Evolutionary conservation across 1,140 invertebrate species (phyloP).

Genomic region (Papilio aristodemus): DNA sequence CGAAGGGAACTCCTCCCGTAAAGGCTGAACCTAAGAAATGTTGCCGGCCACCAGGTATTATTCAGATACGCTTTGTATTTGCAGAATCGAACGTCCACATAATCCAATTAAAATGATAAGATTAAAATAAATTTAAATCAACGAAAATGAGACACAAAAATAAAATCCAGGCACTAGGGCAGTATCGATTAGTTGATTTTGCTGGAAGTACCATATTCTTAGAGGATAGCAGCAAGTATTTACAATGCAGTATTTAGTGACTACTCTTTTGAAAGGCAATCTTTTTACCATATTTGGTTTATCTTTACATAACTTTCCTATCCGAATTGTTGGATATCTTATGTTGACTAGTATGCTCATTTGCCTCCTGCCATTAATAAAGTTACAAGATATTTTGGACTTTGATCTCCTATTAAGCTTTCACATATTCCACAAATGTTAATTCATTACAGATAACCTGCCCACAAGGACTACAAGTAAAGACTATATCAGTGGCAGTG

Average conservation of each 20-base stretch:
- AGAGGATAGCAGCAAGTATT: background rate
- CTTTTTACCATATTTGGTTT: too few relatives aligned
- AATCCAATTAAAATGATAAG: too few relatives aligned
- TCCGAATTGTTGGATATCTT: too few relatives aligned
- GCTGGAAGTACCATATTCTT: background rate
- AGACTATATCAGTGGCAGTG: slow-evolving; percentile 61
- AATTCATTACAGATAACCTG: slow-evolving; percentile 54
- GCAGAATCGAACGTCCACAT: too few relatives aligned
- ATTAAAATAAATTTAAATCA: too few relatives aligned
- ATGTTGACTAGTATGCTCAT: too few relatives aligned
- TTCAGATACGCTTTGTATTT: background rate
- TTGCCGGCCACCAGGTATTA: slow-evolving; percentile 52
- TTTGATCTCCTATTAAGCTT: too few relatives aligned
- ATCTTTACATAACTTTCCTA: too few relatives aligned
- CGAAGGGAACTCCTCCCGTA: slow-evolving; percentile 38
- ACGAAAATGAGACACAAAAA: background rate
- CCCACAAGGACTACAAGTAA: slow-evolving; percentile 70
- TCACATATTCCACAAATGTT: background rate
- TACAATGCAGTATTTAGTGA: too few relatives aligned
- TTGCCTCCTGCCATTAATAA: too few relatives aligned
- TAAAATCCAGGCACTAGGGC: background rate
- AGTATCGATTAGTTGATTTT: background rate
- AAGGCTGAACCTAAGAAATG: slow-evolving; percentile 44
- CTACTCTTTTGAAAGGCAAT: too few relatives aligned
- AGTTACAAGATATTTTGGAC: too few relatives aligned